These are phyloP conservation scores for Scolopax mira DNA, from an alignment of 2,113 vertebrate species.

Conservation along the genomic window DNA sequence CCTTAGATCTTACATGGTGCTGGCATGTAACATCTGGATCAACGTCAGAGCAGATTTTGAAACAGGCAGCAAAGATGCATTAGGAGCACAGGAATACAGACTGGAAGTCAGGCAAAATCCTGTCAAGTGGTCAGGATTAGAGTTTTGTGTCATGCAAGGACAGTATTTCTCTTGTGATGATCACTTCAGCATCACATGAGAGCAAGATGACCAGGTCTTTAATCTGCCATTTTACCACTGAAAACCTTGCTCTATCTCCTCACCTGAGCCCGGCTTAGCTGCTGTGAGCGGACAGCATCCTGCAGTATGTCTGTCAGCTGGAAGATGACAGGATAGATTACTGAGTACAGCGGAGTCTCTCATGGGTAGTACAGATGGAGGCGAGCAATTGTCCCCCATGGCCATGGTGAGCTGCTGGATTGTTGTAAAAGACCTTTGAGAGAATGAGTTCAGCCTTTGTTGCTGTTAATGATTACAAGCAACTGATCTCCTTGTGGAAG, in stretches of 20 bases:
- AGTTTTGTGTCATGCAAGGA: background rate
- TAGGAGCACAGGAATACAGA: fast-evolving
- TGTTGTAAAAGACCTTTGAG: background rate
- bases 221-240: background rate
- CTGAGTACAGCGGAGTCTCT: background rate
- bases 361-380: background rate
- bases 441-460: background rate
- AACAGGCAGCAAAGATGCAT: background rate
- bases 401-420: background rate
- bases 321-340: background rate
- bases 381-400: fast-evolving
- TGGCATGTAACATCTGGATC: background rate
- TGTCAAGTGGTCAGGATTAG: background rate
- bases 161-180: background rate
- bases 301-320: background rate
- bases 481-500: background rate
- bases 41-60: background rate
- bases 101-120: background rate
- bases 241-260: background rate
- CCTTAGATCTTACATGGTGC: fast-evolving
- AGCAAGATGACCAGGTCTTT: background rate
- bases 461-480: background rate
- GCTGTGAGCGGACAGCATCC: background rate
- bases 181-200: background rate
- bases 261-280: background rate